Base-by-base conservation (phyloP, 2,888 invertebrate species). In the Poecilus cupreus region DNA sequence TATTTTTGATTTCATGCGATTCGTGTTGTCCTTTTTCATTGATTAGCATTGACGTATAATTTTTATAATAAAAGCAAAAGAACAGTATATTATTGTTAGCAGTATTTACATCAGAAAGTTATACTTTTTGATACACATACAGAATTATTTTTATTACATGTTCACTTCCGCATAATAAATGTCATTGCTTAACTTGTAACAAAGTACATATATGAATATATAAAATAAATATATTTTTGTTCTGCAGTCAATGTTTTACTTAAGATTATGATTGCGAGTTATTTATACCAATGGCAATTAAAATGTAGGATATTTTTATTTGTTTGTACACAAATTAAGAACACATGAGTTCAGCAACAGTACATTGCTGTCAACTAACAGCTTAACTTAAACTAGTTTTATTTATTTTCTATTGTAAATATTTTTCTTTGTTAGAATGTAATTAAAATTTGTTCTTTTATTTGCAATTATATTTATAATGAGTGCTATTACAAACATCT, bases 151-250 rank as follows among this genome's bases (percentile, higher is more conserved):
- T 80, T 80, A 80, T 80, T 80, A 80, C 80, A 72, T 72, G 57
- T 72, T 80, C 72, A 80, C 80, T 72, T 80, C 80, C 46, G 80
- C 80, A 77, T 76, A 75, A 32, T 76, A 77, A 77, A 80, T 80
- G 80, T 80, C 80, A 77, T 80, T 80, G 80, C 80, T 80, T 80
- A 80, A 54, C 80, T 72, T 80, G 79, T 79, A 80, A 80, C 80
- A 80, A 72, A 72, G 72, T 80, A 80, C 72, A 80, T 80, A 72
- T 22, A 79, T 68, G 54, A 46, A 70, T 70, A 80, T 54, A 79
- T 79, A 72, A 72, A 80, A 80, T 80, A 80, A 80, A 80, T 80
- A 80, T 80, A 80, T 80, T 80, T 80, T 80, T 80, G 80, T 80
- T 80, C 80, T 54, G 80, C 80, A 80, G 16, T 18, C 11, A 51